Percentiles rank a stretch among this genome's conserved stretches.
These are phyloP conservation scores for Myopa testacea DNA, from an alignment of 2,888 invertebrate species.

Conservation along the genomic window DNA sequence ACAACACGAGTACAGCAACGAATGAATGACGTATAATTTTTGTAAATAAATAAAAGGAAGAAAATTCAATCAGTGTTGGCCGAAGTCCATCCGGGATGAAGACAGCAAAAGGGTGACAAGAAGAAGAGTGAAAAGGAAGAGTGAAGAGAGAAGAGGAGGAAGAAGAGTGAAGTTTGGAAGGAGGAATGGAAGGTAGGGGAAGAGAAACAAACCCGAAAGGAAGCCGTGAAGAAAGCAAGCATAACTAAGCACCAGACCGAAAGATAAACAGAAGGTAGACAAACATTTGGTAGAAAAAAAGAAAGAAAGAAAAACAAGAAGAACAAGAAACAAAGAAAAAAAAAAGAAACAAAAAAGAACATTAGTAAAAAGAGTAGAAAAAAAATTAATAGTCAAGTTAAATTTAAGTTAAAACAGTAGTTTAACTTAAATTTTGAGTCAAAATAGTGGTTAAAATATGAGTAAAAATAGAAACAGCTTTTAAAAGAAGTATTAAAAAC, in stretches of 20 bases:
- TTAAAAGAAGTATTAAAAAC: no score
- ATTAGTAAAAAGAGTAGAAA: background rate
- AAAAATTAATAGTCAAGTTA: background rate
- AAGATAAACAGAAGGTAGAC: constrained; percentile 8
- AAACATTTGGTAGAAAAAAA: background rate
- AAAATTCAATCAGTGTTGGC: constrained; percentile 49
- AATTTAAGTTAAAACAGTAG: no score
- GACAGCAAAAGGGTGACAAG: background rate
- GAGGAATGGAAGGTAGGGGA: no score
- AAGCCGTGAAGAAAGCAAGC: background rate
- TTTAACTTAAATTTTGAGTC: no score
- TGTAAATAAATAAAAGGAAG: constrained; percentile 49
- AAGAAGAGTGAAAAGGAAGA: no score
- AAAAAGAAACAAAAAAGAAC: no score
- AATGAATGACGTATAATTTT: constrained; percentile 41
- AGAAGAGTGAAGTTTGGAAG: no score
- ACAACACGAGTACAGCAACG: background rate
- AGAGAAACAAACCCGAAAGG: background rate
- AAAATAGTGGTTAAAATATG: no score
- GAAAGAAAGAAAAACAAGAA: background rate
- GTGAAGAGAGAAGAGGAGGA: no score
- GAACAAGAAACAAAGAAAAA: no score
- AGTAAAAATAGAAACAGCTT: no score
- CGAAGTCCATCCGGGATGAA: constrained; percentile 22
- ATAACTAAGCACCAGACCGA: constrained; percentile 12